Conservation (phyloP, 2,888 invertebrate genomes). For the Timema podura region DNA sequence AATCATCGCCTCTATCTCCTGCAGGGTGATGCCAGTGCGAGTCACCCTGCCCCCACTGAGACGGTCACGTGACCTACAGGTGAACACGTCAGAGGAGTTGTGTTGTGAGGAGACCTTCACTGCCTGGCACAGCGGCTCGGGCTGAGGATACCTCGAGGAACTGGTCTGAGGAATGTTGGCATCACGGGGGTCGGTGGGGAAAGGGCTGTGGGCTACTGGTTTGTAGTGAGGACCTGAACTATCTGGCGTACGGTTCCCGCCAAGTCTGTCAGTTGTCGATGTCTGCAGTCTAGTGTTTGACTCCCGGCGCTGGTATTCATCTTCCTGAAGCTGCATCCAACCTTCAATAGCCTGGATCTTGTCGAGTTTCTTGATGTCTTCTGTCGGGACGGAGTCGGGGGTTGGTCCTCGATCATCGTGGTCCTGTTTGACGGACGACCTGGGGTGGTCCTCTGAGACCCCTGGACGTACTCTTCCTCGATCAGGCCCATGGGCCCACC, state of each 20-base stretch:
- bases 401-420: no score
- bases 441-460: no score
- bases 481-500: neutral
- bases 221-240: no score
- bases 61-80: neutral
- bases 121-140: conserved; percentile 16
- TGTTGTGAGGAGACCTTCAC: neutral
- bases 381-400: neutral
- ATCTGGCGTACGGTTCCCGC: no score
- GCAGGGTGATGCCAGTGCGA: neutral
- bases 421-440: no score
- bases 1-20: conserved; percentile 3
- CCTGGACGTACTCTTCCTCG: conserved; percentile 7
- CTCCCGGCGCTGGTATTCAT: neutral
- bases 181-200: no score
- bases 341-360: conserved; percentile 20
- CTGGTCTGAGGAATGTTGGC: neutral
- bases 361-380: neutral
- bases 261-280: no score
- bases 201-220: no score
- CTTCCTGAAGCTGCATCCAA: conserved; percentile 15
- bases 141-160: neutral
- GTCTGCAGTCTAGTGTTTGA: neutral
- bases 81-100: neutral
- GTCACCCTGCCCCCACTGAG: conserved; percentile 10